Conservation (phyloP, 2,113 vertebrate species). For the Lasiurus borealis region DNA sequence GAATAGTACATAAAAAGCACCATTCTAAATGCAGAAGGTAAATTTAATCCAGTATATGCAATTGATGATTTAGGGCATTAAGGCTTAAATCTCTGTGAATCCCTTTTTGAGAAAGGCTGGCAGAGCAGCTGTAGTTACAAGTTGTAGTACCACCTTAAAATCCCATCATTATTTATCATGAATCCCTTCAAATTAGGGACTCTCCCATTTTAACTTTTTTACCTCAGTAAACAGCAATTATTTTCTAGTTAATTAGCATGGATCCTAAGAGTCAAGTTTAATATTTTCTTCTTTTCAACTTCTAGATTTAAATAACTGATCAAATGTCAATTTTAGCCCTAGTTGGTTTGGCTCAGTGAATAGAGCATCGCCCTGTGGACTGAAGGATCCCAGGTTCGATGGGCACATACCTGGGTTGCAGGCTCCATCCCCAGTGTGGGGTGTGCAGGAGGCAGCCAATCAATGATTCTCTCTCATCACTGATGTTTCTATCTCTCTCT, state of each 20-base stretch:
- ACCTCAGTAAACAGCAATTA: not conserved
- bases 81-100: not conserved
- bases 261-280: not conserved
- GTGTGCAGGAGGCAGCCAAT: no score
- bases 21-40: not conserved
- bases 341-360: no score
- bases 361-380: no score
- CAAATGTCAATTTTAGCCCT: conserved; percentile 2
- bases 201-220: conserved; percentile 26
- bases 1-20: not conserved
- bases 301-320: conserved; percentile 44
- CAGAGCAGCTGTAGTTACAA: not conserved
- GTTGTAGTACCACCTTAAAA: not conserved
- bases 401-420: no score
- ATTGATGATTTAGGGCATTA: not conserved
- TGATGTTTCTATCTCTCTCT: no score
- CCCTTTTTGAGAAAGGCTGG: not conserved
- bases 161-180: not conserved
- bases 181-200: not conserved
- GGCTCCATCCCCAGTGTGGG: no score
- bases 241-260: not conserved
- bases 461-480: no score
- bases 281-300: conserved; percentile 28
- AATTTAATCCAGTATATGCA: not conserved
- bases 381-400: no score